Conservation (phyloP, 2,113 vertebrate genomes). For the Condylura cristata region DNA sequence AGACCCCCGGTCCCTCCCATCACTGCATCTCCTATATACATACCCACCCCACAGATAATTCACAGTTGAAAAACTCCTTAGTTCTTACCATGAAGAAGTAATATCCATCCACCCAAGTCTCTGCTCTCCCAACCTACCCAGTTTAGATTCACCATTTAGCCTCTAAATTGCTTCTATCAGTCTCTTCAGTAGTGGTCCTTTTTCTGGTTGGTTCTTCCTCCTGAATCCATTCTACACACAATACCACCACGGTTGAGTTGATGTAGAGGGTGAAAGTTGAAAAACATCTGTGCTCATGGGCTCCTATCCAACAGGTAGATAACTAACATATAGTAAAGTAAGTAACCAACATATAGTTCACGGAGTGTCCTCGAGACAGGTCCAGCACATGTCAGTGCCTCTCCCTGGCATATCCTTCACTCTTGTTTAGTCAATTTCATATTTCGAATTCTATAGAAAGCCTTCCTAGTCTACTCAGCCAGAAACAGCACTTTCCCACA, state of each 20-base stretch:
- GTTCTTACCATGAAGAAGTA: not conserved
- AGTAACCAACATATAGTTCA: slow-evolving; percentile 46
- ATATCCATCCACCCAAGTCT: not conserved
- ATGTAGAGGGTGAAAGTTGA: slow-evolving; percentile 35
- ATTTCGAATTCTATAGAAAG: not conserved
- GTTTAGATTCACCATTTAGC: not conserved
- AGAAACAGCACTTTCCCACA: not conserved
- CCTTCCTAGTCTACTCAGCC: not conserved
- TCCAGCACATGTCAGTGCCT: slow-evolving; percentile 17
- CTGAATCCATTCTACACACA: not conserved
- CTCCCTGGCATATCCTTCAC: not conserved
- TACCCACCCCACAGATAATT: not conserved
- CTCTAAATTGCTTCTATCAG: not conserved
- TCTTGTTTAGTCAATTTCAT: slow-evolving; percentile 21
- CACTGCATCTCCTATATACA: not conserved
- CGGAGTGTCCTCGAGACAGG: not conserved
- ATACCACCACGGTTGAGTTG: not conserved
- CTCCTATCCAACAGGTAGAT: slow-evolving; percentile 24
- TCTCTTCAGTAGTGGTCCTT: not conserved
- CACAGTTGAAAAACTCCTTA: not conserved
- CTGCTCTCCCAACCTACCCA: not conserved
- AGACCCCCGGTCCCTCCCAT: not conserved
- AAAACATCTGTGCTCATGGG: not conserved
- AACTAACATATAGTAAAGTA: slow-evolving; percentile 56
- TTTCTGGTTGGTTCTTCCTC: not conserved